Conservation (phyloP, 1,140 invertebrate species). For the Meloidogyne floridensis region DNA sequence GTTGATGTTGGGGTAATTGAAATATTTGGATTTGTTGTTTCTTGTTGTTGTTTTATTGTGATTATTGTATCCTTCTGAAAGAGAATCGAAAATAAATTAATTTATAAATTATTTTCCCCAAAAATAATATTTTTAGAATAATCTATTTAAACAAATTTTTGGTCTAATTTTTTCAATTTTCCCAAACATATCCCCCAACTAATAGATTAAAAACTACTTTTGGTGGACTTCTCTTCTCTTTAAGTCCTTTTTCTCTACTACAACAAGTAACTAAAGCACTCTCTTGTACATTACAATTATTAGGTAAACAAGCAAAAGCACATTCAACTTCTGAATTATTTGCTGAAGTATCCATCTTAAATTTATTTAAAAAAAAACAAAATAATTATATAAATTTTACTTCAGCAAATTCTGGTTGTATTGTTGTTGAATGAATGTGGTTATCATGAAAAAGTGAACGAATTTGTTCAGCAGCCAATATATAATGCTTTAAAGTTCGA, state of each 20-base stretch:
- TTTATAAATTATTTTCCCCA: background rate
- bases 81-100: too few relatives aligned
- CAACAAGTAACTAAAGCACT: conserved; percentile 28
- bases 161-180: too few relatives aligned
- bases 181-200: too few relatives aligned
- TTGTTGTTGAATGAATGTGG: conserved; percentile 72
- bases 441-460: conserved; percentile 70
- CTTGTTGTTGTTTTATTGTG: background rate
- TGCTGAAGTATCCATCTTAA: conserved; percentile 32
- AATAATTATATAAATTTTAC: conserved; percentile 28
- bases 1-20: background rate
- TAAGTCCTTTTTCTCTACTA: background rate
- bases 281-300: conserved; percentile 36
- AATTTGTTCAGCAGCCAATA: conserved; percentile 68
- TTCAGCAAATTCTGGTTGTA: conserved; percentile 69
- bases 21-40: too few relatives aligned
- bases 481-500: conserved; percentile 69
- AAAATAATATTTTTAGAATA: too few relatives aligned
- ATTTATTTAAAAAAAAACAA: background rate
- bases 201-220: background rate
- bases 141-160: too few relatives aligned
- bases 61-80: background rate
- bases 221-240: conserved; percentile 26
- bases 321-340: conserved; percentile 36
- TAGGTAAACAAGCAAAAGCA: conserved; percentile 43